Base-by-base conservation (phyloP, 1,140 invertebrate genomes). In the Procambarus clarkii region DNA sequence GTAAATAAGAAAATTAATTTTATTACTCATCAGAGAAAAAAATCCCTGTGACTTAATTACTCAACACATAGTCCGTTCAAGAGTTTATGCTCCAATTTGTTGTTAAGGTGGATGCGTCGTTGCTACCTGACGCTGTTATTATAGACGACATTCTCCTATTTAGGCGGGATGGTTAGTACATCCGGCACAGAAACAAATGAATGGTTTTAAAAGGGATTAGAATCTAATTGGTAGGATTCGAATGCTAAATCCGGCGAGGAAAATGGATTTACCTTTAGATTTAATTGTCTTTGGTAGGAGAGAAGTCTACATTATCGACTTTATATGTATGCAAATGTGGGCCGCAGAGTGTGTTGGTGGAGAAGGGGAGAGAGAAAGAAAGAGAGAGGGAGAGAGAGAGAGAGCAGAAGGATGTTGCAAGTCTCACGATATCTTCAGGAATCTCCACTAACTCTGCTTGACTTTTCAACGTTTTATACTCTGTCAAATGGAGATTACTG, bases 221-320 rank as follows among this genome's bases (percentile, higher is more conserved):
- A 83, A 83, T 50, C 79, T 89, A 83, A 89, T 89, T 89, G 80
- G 79, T 13, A 82, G 79, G 80, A 89, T 83, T 89, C 69, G 80
- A 54, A 89, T 89, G 64, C 79, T 82, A 89, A 82, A 64, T 50
- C 80, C n/a, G 80, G 48, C 79, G 71, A 89, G 64, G 87, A 89
- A 89, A 89, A 89, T 89, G 87, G 87, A 89, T 74, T 89, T 50
- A 71, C 87, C 79, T 89, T 74, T 60, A 77, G 74, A 86, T 86
- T 77, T 78, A 86, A 86, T 86, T 77, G 85, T 78, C 85, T 78
- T 76, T 54, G 24, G 48, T 58, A 86, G 85, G 48, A 74, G 85
- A 78, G 71, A 58, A 76, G 50, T 76, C 85, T 18, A 77, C 71
- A 77, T 86, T 86, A 78, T 45, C 48, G 58, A 86, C 85, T 86